These are phyloP conservation scores for Macquaria australasica DNA, from an alignment of 2,113 vertebrate genomes.

Conservation along the genomic window DNA sequence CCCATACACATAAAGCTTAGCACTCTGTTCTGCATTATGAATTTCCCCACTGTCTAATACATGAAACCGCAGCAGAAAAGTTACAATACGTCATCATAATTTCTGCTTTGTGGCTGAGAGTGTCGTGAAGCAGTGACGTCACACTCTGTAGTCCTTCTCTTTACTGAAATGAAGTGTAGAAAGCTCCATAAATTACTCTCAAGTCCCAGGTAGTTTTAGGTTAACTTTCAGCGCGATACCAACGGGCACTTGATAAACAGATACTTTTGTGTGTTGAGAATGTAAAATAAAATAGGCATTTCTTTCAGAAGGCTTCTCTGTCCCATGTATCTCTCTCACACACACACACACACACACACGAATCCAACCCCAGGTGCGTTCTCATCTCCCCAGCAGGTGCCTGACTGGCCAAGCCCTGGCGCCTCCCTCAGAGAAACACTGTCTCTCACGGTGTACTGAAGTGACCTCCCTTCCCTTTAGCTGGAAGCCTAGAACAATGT, in stretches of 20 bases:
- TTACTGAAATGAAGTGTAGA: not conserved
- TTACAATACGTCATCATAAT: no score
- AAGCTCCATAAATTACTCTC: not conserved
- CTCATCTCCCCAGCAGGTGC: conserved; percentile 64
- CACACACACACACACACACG: conserved; percentile 22
- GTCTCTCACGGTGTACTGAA: conserved; percentile 41
- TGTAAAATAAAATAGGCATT: not conserved
- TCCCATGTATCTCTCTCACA: not conserved
- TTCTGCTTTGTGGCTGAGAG: no score
- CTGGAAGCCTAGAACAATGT: conserved; percentile 50
- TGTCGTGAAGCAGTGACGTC: no score
- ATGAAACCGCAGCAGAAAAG: no score
- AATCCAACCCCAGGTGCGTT: conserved; percentile 61
- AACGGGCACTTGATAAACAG: not conserved
- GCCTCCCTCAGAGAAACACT: conserved; percentile 59
- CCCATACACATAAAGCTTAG: no score
- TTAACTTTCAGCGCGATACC: not conserved
- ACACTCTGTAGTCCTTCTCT: no score
- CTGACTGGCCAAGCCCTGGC: conserved; percentile 51
- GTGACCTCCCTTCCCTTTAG: conserved; percentile 48
- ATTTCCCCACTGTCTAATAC: no score
- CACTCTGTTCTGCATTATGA: no score
- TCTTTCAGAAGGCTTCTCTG: not conserved
- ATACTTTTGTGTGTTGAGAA: not conserved
- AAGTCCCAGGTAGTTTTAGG: not conserved